Conservation (phyloP, 1,140 invertebrate genomes). For the Lepidurus couesii region DNA sequence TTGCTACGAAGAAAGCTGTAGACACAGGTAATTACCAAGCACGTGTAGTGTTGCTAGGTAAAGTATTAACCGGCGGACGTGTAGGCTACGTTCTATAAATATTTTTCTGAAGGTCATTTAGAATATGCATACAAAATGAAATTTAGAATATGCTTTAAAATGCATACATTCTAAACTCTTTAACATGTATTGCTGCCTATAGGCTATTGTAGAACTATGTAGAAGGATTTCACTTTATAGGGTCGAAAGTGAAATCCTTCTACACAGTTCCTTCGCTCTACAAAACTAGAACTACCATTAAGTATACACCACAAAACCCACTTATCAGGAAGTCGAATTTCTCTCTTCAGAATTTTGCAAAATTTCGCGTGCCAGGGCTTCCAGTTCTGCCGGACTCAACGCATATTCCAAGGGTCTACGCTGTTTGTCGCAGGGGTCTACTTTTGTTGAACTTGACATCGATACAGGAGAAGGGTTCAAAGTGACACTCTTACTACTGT, state of each 20-base stretch:
- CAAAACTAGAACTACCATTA: background rate
- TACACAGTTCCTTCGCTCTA: too few species aligned
- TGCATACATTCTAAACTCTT: too few species aligned
- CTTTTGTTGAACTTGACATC: background rate
- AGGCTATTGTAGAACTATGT: too few species aligned
- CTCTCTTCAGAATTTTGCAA: constrained; percentile 23
- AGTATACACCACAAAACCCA: background rate
- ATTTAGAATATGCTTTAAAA: too few species aligned
- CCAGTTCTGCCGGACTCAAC: constrained; percentile 33
- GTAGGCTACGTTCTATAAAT: too few species aligned
- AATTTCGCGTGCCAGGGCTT: constrained; percentile 27
- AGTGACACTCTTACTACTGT: constrained; percentile 41
- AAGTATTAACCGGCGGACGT: too few species aligned
- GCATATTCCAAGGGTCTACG: constrained; percentile 29
- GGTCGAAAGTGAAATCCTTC: too few species aligned
- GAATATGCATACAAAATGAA: too few species aligned
- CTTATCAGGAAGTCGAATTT: background rate
- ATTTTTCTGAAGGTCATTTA: too few species aligned
- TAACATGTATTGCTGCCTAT: too few species aligned
- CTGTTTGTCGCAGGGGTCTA: background rate
- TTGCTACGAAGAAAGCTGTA: background rate
- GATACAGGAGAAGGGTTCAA: constrained; percentile 12
- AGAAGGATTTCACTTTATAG: too few species aligned
- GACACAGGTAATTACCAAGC: background rate
- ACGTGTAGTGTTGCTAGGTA: too few species aligned